Evolutionary conservation across 2,888 invertebrate genomes (phyloP).

Genomic region (Ennomos fuscantarius): DNA sequence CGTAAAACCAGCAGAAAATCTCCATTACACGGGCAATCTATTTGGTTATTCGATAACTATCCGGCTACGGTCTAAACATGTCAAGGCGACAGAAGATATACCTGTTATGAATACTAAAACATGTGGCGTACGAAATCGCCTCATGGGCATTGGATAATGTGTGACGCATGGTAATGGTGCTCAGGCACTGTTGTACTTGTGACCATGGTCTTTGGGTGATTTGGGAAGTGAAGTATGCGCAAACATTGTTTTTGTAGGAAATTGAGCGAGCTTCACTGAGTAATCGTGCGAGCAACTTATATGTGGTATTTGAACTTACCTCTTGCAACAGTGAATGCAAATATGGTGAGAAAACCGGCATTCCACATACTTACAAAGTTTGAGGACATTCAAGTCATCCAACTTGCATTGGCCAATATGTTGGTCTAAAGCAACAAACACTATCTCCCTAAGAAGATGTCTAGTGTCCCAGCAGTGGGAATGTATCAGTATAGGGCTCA

Average conservation of each 20-base stretch:
- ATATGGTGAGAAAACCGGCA: too few relatives aligned
- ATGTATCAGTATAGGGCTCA: too few relatives aligned
- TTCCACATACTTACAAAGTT: too few relatives aligned
- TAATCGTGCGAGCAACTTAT: too few relatives aligned
- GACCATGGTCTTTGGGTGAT: conserved; percentile 21
- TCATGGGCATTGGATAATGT: conserved; percentile 53
- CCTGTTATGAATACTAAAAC: conserved; percentile 64
- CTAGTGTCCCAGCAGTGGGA: too few relatives aligned
- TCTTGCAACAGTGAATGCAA: too few relatives aligned
- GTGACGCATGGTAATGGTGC: conserved; percentile 46
- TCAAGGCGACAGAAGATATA: conserved; percentile 61
- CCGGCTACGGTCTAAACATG: conserved; percentile 54
- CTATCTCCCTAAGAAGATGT: too few relatives aligned
- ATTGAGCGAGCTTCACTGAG: too few relatives aligned
- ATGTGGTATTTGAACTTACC: too few relatives aligned
- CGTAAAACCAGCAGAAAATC: conserved; percentile 12
- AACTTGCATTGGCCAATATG: too few relatives aligned
- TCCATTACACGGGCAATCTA: conserved; percentile 33
- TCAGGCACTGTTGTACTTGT: conserved; percentile 17
- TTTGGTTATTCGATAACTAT: conserved; percentile 51
- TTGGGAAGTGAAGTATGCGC: neutral
- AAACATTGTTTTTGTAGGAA: neutral
- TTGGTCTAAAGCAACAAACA: too few relatives aligned
- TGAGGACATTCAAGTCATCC: too few relatives aligned
- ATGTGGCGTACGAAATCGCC: conserved; percentile 56